Evolutionary conservation across 2,113 vertebrate species (phyloP).

Genomic region (Pogona vitticeps): DNA sequence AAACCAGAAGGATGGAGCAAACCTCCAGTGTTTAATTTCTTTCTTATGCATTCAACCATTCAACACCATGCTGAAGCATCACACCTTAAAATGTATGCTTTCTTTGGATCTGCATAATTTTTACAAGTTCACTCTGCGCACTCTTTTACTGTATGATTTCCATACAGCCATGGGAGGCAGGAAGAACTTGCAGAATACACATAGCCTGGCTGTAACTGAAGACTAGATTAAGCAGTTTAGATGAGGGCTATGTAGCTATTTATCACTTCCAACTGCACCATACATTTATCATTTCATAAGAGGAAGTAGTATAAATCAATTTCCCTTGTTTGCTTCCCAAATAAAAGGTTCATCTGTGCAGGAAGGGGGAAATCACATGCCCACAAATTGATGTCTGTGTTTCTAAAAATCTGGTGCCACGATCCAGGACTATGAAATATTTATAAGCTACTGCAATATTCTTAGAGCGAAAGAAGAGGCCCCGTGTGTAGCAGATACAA

Average conservation of each 20-base stretch:
- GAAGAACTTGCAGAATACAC: neutral
- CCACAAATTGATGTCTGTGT: neutral
- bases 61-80: neutral
- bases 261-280: neutral
- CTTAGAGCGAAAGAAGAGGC: constrained; percentile 12
- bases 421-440: neutral
- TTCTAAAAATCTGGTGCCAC: neutral
- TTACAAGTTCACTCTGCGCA: neutral
- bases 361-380: neutral
- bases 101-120: no score
- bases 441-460: neutral
- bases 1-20: neutral
- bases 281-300: neutral
- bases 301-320: neutral
- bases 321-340: neutral
- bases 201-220: neutral
- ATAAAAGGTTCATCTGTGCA: neutral
- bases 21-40: neutral
- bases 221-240: neutral
- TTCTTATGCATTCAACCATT: neutral
- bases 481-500: neutral
- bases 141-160: neutral
- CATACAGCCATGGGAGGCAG: neutral
- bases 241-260: neutral
- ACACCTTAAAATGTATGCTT: neutral